Evolutionary conservation across 2,113 vertebrate genomes (phyloP).

Genomic region (Strix uralensis): DNA sequence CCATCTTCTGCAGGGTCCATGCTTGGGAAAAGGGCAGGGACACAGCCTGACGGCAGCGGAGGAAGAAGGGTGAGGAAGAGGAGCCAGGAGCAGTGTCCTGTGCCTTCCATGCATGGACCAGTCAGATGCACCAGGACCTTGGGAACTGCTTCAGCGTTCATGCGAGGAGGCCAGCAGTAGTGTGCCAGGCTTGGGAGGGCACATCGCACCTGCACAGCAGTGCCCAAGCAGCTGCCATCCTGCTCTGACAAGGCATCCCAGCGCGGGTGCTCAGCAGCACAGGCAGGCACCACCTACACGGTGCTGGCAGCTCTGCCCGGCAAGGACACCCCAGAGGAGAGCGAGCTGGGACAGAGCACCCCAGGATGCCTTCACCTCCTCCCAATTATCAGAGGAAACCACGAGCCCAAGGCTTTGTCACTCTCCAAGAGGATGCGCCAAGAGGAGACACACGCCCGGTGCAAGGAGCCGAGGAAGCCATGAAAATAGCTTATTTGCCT

Average conservation of each 20-base stretch:
- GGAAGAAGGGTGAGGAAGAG: neutral
- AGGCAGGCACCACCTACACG: fast-evolving
- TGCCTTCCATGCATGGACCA: fast-evolving
- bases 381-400: neutral
- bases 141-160: fast-evolving
- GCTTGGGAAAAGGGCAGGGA: neutral
- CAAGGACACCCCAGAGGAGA: neutral
- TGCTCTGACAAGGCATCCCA: fast-evolving
- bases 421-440: neutral
- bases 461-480: neutral
- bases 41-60: neutral
- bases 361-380: neutral
- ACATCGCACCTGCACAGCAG: neutral
- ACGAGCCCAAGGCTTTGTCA: fast-evolving
- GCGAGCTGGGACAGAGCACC: neutral
- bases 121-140: neutral
- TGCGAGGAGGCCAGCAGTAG: fast-evolving
- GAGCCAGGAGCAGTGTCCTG: neutral
- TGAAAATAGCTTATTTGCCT: neutral
- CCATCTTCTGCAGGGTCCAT: neutral
- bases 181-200: neutral
- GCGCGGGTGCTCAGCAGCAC: fast-evolving
- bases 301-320: neutral
- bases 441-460: fast-evolving
- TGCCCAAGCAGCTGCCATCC: neutral